Evolutionary conservation across 2,888 invertebrate species (phyloP).

Genomic region (Mythimna lalbum): DNA sequence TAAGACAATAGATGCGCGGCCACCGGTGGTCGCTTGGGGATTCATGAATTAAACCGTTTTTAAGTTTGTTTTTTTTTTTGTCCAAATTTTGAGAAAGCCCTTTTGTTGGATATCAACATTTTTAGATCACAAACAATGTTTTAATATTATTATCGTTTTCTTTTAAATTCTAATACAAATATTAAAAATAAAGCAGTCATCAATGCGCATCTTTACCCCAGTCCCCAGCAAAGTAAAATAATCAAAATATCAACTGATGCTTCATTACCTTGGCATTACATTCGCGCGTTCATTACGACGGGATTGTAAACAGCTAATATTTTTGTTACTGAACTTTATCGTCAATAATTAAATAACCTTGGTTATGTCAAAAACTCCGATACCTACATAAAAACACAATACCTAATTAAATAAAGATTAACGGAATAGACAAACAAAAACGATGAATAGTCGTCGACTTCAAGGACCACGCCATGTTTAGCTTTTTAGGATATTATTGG

Average conservation of each 20-base stretch:
- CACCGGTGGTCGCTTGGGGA: too few species aligned
- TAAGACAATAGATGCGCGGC: too few species aligned
- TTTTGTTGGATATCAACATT: too few species aligned
- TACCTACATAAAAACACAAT: slow-evolving; percentile 64
- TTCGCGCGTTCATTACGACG: slow-evolving; percentile 57
- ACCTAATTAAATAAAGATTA: slow-evolving; percentile 70
- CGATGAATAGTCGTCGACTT: slow-evolving; percentile 42
- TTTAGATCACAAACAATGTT: too few species aligned
- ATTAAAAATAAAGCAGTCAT: neutral
- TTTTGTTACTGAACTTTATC: slow-evolving; percentile 61
- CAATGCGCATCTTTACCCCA: slow-evolving; percentile 28
- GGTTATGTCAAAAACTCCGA: slow-evolving; percentile 59
- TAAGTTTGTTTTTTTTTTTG: too few species aligned
- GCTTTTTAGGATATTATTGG: slow-evolving; percentile 33
- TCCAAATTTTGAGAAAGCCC: too few species aligned
- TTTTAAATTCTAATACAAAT: neutral
- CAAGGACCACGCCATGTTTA: slow-evolving; percentile 37
- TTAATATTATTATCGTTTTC: too few species aligned
- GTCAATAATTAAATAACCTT: slow-evolving; percentile 63
- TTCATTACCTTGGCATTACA: slow-evolving; percentile 68
- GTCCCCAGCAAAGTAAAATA: slow-evolving; percentile 60
- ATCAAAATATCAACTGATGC: slow-evolving; percentile 65
- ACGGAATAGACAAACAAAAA: slow-evolving; percentile 55
- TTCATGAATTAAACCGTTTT: too few species aligned
- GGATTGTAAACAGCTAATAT: slow-evolving; percentile 59